These are phyloP conservation scores for Epizoanthus rinbou DNA, from an alignment of 92 coral and sea anemone species.

Conservation along the genomic window DNA sequence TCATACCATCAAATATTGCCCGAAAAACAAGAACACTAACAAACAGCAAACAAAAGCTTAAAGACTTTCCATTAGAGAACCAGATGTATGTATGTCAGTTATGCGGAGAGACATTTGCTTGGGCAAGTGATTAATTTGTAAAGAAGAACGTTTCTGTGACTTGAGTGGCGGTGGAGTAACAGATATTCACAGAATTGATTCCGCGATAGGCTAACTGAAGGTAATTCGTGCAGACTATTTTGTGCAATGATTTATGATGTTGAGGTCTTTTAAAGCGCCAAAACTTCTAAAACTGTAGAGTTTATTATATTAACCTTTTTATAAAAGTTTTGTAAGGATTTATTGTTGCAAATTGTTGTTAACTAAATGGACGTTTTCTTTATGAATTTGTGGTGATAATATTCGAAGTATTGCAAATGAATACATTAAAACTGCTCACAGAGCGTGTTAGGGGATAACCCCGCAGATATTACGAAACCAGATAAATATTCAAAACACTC, in stretches of 20 bases:
- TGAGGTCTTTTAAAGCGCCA: constrained; percentile 19
- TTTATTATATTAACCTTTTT: constrained; percentile 30
- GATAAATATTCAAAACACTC: neutral
- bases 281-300: constrained; percentile 16
- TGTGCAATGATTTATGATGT: constrained; percentile 9
- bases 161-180: neutral
- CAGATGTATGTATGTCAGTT: too few relatives aligned
- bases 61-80: neutral
- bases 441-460: constrained; percentile 20
- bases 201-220: neutral
- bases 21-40: constrained; percentile 87
- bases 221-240: neutral
- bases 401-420: constrained; percentile 32
- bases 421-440: constrained; percentile 4
- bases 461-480: constrained; percentile 13
- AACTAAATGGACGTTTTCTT: constrained; percentile 23
- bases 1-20: constrained; percentile 99
- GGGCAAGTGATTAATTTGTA: neutral
- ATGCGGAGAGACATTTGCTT: neutral
- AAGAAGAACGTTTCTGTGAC: neutral
- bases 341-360: constrained; percentile 27
- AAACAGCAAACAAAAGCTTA: constrained; percentile 54
- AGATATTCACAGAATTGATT: neutral
- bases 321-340: constrained; percentile 25
- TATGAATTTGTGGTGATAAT: constrained; percentile 9